phyloP scores from a whole-genome alignment of 1,140 invertebrate genomes.

The Diorhabda sublineata region DNA sequence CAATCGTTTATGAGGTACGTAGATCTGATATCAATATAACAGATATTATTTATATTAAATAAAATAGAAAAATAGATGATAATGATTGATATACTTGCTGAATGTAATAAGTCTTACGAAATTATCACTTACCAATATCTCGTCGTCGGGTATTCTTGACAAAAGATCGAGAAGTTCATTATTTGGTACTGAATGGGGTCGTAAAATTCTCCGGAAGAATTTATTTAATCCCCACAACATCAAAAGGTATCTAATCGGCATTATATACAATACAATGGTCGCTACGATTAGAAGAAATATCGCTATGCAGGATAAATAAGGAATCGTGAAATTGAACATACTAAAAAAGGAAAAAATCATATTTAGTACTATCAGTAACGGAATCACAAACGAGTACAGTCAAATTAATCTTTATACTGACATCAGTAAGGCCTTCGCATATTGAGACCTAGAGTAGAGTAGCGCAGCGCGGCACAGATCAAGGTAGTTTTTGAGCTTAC shows the following conservation, averaged over 20 bases:
- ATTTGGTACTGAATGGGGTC: constrained; percentile 93
- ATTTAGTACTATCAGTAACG: background rate
- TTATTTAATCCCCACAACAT: constrained; percentile 90
- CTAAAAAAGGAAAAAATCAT: constrained; percentile 52
- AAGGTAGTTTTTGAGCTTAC: no score
- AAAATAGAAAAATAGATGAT: no score
- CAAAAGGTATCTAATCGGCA: constrained; percentile 87
- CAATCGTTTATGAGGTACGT: no score
- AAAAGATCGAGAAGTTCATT: constrained; percentile 96
- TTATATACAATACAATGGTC: constrained; percentile 78
- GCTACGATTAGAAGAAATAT: constrained; percentile 70
- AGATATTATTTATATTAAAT: no score
- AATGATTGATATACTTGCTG: no score
- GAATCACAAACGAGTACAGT: no score
- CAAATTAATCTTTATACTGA: no score
- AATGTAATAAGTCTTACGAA: no score
- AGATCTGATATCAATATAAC: no score
- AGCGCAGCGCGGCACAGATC: no score
- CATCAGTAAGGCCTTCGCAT: no score
- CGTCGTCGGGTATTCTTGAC: constrained; percentile 92
- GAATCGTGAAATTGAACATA: constrained; percentile 95
- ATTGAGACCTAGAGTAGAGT: no score
- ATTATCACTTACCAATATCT: constrained; percentile 71
- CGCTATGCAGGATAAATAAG: constrained; percentile 91
- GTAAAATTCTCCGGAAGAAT: constrained; percentile 88